Evolutionary conservation across 2,113 vertebrate species (phyloP), one percentile per base, ranked within the genome.

Genomic region (Misgurnus mizolepis): DNA sequence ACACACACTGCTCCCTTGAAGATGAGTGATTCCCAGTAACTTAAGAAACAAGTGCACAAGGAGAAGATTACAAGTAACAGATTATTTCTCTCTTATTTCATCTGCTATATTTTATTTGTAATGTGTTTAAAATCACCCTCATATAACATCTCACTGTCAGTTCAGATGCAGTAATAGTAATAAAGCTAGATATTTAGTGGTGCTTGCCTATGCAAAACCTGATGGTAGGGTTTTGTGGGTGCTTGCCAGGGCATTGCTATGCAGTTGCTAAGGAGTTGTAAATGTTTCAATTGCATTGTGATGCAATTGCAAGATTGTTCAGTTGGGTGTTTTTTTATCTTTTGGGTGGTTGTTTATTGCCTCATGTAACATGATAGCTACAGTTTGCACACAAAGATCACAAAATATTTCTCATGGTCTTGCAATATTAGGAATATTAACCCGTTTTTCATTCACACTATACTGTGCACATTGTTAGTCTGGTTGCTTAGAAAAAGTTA

Each of bases 11-110:
- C 61, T 61, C 22, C n/a, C 56, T 27, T 75, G 75, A 55, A 77
- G 62, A 77, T 67, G 61, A 66, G 75, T 66, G 62, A 66, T 55
- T 77, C 75, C 75, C 75, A 66, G 9, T 41, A 77, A 77, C 49
- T 40, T 50, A 53, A 50, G 22, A 49, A 77, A 22, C 61, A 76
- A 65, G 45, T 12, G 49, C 74, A 18, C 62, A 40, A 3, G 34
- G 61, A 53, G 34, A n/a, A 18, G 17, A 72, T 43, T 40, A 45
- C 75, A 66, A 58, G 39, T 56, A 17, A 5, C 34, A 39, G 58
- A 76, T 76, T 56, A 65, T 22, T 22, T 22, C 22, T 22, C 22
- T 22, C 22, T 22, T 22, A 22, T 64, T 61, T 66, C 70, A 41
- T 85, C 27, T 75, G 55, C 15, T 22, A 14, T 76, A 39, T 49